A percentile compares a stretch with the other conserved stretches of the same genome.
Evolutionary conservation across 2,888 invertebrate genomes (phyloP).

Genomic region (Chironomus tentans): DNA sequence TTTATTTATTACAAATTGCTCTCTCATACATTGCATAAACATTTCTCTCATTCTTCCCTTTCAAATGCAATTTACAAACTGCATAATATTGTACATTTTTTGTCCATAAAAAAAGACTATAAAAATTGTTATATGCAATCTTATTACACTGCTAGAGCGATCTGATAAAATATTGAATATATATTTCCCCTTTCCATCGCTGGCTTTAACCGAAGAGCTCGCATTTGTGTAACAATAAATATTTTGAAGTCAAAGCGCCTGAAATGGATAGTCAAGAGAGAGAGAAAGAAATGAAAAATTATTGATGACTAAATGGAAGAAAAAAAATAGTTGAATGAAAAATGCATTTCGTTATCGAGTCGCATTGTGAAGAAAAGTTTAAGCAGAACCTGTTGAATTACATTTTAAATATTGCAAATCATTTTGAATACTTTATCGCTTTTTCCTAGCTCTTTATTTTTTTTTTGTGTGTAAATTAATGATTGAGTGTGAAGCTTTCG

Average conservation of each 20-base stretch:
- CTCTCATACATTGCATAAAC: not conserved
- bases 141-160: not conserved
- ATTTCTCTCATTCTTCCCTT: not conserved
- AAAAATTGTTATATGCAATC: not conserved
- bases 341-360: not conserved
- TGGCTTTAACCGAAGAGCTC: not conserved
- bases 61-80: not conserved
- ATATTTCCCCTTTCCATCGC: conserved; percentile 15
- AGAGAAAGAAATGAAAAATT: conserved; percentile 13
- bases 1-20: not conserved
- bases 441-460: not conserved
- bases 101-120: not conserved
- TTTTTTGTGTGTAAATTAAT: not conserved
- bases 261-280: not conserved
- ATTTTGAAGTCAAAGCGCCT: conserved; percentile 13
- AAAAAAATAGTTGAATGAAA: not conserved
- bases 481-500: not conserved
- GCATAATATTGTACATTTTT: not conserved
- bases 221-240: conserved; percentile 18
- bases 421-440: not conserved
- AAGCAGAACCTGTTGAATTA: conserved; percentile 17
- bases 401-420: conserved; percentile 1
- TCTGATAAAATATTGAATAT: conserved; percentile 17
- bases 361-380: not conserved
- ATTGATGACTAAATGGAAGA: conserved; percentile 10